A percentile compares a stretch with the other conserved stretches of the same genome.
These are phyloP conservation scores for Neosalanx taihuensis DNA, from an alignment of 2,797 vertebrate genomes.

Conservation along the genomic window DNA sequence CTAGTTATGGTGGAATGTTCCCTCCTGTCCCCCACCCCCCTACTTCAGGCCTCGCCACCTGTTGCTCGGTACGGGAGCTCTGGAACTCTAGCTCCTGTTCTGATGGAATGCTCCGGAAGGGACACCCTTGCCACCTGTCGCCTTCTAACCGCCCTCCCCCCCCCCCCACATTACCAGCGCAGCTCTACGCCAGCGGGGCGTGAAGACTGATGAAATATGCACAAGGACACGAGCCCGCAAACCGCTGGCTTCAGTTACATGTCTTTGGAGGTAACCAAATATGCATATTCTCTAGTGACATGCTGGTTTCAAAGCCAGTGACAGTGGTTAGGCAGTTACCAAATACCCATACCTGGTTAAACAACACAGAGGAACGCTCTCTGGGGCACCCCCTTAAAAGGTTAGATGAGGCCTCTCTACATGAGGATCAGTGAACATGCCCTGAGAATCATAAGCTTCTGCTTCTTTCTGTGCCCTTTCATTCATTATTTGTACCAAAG, in stretches of 20 bases:
- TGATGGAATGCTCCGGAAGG: slow-evolving; percentile 69
- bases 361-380: not conserved
- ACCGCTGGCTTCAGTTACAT: slow-evolving; percentile 63
- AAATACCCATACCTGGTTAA: not conserved
- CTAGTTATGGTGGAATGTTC: slow-evolving; percentile 73
- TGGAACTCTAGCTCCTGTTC: slow-evolving; percentile 58
- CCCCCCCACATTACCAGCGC: slow-evolving; percentile 48
- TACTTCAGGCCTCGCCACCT: slow-evolving; percentile 62
- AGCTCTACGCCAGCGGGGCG: slow-evolving; percentile 62
- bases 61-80: slow-evolving; percentile 50
- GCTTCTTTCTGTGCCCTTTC: no score
- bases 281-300: slow-evolving; percentile 7
- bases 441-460: no score
- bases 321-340: slow-evolving; percentile 2
- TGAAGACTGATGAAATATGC: slow-evolving; percentile 76
- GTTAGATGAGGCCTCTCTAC: no score
- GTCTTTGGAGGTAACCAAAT: slow-evolving; percentile 44
- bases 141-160: slow-evolving; percentile 44
- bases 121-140: slow-evolving; percentile 62
- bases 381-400: no score
- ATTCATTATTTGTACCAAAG: no score
- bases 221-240: slow-evolving; percentile 65
- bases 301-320: slow-evolving; percentile 10
- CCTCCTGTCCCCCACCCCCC: no score
- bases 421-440: no score